phyloP scores from a whole-genome alignment of 1,140 invertebrate genomes.

The Glomeris maerens region DNA sequence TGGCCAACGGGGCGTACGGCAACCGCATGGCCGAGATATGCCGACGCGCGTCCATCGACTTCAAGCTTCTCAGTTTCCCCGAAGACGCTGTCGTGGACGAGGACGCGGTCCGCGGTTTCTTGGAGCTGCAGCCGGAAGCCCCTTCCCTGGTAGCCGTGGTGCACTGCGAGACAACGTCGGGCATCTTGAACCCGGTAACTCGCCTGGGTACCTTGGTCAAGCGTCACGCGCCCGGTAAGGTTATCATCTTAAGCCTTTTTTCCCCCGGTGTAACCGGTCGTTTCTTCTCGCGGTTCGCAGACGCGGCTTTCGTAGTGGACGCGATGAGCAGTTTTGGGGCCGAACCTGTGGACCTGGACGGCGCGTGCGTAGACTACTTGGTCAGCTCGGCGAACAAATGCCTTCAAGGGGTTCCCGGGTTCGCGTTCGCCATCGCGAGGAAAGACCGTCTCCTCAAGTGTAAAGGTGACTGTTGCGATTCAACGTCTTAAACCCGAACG shows the following conservation, averaged over 20 bases:
- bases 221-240: constrained; percentile 23
- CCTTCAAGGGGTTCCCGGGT: constrained; percentile 39
- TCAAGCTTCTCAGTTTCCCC: constrained; percentile 26
- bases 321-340: constrained; percentile 42
- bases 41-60: constrained; percentile 25
- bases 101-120: constrained; percentile 20
- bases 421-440: constrained; percentile 34
- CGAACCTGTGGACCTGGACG: constrained; percentile 29
- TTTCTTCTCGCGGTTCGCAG: constrained; percentile 14
- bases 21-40: constrained; percentile 34
- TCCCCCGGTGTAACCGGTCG: not conserved
- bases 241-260: not conserved
- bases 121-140: constrained; percentile 19
- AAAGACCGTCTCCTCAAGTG: constrained; percentile 27
- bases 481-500: no score
- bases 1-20: constrained; percentile 38
- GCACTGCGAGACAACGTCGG: constrained; percentile 38
- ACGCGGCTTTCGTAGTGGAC: constrained; percentile 34
- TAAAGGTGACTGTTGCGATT: constrained; percentile 27
- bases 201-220: constrained; percentile 31
- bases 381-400: constrained; percentile 41
- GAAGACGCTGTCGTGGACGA: constrained; percentile 29
- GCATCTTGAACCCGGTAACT: constrained; percentile 35
- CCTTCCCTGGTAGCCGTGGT: constrained; percentile 32
- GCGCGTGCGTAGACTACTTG: constrained; percentile 29